phyloP scores from a whole-genome alignment of 1,140 invertebrate species.

The Latrodectus geometricus region DNA sequence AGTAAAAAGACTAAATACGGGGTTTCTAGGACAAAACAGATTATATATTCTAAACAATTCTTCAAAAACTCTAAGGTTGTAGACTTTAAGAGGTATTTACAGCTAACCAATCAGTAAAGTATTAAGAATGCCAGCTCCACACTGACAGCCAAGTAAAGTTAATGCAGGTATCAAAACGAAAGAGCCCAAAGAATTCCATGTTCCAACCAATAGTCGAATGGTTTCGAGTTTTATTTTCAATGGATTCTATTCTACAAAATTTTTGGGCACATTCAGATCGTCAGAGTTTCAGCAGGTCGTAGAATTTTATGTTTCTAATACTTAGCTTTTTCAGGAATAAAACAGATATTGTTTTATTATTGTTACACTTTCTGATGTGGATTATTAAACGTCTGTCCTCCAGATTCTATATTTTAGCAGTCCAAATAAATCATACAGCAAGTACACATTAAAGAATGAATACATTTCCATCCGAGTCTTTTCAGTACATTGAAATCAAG shows the following conservation, averaged over 20 bases:
- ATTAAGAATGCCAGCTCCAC: neutral
- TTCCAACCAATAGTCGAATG: neutral
- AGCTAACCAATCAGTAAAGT: constrained; percentile 41
- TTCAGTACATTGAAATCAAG: too few relatives aligned
- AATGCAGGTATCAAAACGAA: neutral
- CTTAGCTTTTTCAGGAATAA: too few relatives aligned
- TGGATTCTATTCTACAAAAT: neutral
- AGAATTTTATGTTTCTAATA: too few relatives aligned
- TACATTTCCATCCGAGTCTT: too few relatives aligned
- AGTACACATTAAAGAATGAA: too few relatives aligned
- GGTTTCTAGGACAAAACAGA: constrained; percentile 40
- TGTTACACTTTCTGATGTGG: too few relatives aligned
- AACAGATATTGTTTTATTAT: too few relatives aligned
- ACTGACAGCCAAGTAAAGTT: constrained; percentile 3
- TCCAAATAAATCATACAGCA: too few relatives aligned
- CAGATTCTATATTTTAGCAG: too few relatives aligned
- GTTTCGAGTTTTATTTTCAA: neutral
- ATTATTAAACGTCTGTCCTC: too few relatives aligned
- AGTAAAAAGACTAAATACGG: constrained; percentile 58
- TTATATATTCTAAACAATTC: constrained; percentile 49
- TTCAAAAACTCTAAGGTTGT: constrained; percentile 51
- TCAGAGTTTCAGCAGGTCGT: too few relatives aligned
- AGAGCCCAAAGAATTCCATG: neutral
- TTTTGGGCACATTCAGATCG: too few relatives aligned
- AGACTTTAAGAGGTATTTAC: constrained; percentile 48